Percentiles rank a stretch among this genome's conserved stretches.
These are phyloP conservation scores for Hippocampus kuda DNA, from an alignment of 2,797 vertebrate genomes.

Conservation along the genomic window DNA sequence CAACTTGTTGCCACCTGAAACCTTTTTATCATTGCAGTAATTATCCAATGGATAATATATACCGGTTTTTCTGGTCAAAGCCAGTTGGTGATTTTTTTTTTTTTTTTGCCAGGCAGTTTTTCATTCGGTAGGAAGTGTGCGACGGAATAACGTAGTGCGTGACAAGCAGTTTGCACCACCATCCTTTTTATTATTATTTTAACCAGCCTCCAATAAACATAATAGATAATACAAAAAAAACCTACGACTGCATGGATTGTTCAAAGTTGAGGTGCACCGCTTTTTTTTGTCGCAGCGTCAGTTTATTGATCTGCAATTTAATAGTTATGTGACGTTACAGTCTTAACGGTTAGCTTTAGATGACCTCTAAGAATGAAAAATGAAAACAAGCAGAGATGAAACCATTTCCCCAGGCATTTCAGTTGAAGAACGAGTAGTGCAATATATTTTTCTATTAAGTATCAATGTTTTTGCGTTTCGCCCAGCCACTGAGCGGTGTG, in stretches of 20 bases:
- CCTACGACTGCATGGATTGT: slow-evolving; percentile 63
- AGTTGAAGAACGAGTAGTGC: slow-evolving; percentile 62
- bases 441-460: slow-evolving; percentile 72
- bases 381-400: slow-evolving; percentile 42
- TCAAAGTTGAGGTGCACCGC: slow-evolving; percentile 54
- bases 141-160: slow-evolving; percentile 21
- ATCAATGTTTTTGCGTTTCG: slow-evolving; percentile 57
- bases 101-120: neutral
- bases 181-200: neutral
- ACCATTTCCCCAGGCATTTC: slow-evolving; percentile 47
- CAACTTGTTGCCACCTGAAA: slow-evolving; percentile 4
- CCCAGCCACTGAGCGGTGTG: slow-evolving; percentile 41
- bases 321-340: slow-evolving; percentile 22
- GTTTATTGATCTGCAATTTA: slow-evolving; percentile 24
- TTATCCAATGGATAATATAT: neutral
- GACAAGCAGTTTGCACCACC: slow-evolving; percentile 22
- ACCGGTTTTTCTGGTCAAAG: neutral
- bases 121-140: slow-evolving; percentile 18
- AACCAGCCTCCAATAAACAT: slow-evolving; percentile 2
- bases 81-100: neutral
- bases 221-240: slow-evolving; percentile 11
- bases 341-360: slow-evolving; percentile 50
- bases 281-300: slow-evolving; percentile 28
- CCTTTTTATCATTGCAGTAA: neutral
- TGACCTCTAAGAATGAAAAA: slow-evolving; percentile 23